Conservation (phyloP, 1,140 invertebrate species). For the Dendroctonus valens region DNA sequence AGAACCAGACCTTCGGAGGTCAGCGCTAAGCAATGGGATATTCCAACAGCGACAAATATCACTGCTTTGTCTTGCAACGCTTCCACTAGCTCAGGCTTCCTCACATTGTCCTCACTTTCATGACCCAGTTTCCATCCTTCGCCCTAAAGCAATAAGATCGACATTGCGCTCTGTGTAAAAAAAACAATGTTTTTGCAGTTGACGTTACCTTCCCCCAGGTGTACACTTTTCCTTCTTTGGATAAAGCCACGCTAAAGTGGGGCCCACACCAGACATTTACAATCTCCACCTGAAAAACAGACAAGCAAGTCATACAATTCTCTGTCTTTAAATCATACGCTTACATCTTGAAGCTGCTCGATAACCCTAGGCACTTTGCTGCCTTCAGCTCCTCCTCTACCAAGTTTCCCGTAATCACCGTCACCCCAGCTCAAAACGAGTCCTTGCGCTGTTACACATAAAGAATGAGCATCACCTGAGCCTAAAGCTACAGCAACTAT, state of each 20-base stretch:
- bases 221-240: conserved; percentile 67
- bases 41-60: conserved; percentile 65
- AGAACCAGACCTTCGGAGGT: conserved; percentile 79
- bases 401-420: conserved; percentile 76
- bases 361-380: conserved; percentile 69
- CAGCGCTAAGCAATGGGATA: conserved; percentile 75
- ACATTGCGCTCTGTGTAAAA: not conserved
- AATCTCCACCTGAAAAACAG: conserved; percentile 54
- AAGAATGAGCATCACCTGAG: conserved; percentile 84
- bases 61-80: conserved; percentile 63
- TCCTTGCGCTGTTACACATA: conserved; percentile 81
- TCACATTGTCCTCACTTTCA: conserved; percentile 70
- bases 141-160: conserved; percentile 50
- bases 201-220: conserved; percentile 76
- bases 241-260: conserved; percentile 76
- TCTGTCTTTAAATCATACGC: not conserved
- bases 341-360: conserved; percentile 63
- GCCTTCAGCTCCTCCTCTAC: conserved; percentile 67
- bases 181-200: not conserved
- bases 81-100: conserved; percentile 77
- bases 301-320: not conserved
- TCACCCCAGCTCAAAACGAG: conserved; percentile 88
- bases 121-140: conserved; percentile 80
- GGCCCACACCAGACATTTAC: conserved; percentile 78
- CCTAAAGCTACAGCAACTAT: conserved; percentile 77